Evolutionary conservation across 1,140 invertebrate species (phyloP).

Genomic region (Camponotus pennsylvanicus): DNA sequence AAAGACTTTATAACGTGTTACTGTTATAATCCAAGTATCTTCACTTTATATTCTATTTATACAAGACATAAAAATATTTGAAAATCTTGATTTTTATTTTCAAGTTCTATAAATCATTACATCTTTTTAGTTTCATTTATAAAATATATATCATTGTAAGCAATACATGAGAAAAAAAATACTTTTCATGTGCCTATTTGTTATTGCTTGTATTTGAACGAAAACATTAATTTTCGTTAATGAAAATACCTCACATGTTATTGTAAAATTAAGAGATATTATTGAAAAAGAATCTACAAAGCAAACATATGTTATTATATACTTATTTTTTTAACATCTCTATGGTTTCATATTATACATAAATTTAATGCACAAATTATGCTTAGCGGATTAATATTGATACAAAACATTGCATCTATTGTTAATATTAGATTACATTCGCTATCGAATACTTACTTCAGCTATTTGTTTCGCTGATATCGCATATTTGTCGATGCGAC

Average conservation of each 20-base stretch:
- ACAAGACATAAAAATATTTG: no score
- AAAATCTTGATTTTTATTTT: no score
- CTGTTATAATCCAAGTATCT: no score
- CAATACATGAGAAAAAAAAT: background rate
- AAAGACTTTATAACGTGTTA: no score
- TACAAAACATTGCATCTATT: conserved; percentile 17
- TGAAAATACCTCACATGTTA: background rate
- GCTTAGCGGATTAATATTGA: background rate
- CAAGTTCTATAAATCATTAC: no score
- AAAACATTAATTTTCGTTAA: background rate
- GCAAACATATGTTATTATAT: background rate
- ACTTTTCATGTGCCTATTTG: background rate
- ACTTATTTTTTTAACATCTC: conserved; percentile 1
- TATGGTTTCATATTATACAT: background rate
- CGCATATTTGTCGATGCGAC: background rate
- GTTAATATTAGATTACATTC: conserved; percentile 30
- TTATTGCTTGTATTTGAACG: background rate
- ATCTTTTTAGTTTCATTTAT: no score
- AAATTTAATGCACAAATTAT: background rate
- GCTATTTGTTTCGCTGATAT: conserved; percentile 20
- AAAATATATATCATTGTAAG: no score
- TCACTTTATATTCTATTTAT: no score
- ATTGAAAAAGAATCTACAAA: conserved; percentile 2
- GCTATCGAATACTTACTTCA: no score
- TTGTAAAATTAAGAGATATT: background rate